These are phyloP conservation scores for Caretta caretta DNA, from an alignment of 2,113 vertebrate species.

Conservation along the genomic window DNA sequence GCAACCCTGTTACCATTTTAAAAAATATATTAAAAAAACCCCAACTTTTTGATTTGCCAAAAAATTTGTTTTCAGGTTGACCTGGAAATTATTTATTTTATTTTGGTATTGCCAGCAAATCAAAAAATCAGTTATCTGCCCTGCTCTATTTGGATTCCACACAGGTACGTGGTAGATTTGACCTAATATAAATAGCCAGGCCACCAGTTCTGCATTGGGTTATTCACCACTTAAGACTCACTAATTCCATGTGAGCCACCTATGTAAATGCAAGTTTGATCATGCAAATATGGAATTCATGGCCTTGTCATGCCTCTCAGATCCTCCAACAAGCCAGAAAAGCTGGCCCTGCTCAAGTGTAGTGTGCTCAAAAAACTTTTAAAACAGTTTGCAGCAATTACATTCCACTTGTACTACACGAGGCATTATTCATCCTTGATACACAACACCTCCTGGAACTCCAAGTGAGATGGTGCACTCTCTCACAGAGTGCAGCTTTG, in stretches of 20 bases:
- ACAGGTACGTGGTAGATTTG: not conserved
- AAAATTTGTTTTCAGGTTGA: too few relatives aligned
- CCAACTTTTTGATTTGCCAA: too few relatives aligned
- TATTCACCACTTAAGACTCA: not conserved
- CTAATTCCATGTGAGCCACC: not conserved
- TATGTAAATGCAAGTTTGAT: not conserved
- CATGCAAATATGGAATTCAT: not conserved
- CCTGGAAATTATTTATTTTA: too few relatives aligned
- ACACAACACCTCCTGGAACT: not conserved
- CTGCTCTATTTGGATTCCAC: too few relatives aligned
- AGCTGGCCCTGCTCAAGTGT: not conserved
- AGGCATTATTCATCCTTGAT: not conserved
- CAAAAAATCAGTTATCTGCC: too few relatives aligned
- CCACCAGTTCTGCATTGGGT: not conserved
- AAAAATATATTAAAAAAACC: too few relatives aligned
- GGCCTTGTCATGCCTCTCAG: not conserved
- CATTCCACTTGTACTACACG: not conserved
- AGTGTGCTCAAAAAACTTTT: not conserved
- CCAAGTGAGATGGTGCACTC: not conserved
- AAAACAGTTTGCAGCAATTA: not conserved
- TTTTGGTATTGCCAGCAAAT: too few relatives aligned
- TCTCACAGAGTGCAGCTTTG: not conserved
- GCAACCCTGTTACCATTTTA: too few relatives aligned
- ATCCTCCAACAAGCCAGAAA: not conserved
- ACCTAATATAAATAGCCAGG: not conserved